Evolutionary conservation across 2,113 vertebrate species (phyloP).

Genomic region (Canis aureus): DNA sequence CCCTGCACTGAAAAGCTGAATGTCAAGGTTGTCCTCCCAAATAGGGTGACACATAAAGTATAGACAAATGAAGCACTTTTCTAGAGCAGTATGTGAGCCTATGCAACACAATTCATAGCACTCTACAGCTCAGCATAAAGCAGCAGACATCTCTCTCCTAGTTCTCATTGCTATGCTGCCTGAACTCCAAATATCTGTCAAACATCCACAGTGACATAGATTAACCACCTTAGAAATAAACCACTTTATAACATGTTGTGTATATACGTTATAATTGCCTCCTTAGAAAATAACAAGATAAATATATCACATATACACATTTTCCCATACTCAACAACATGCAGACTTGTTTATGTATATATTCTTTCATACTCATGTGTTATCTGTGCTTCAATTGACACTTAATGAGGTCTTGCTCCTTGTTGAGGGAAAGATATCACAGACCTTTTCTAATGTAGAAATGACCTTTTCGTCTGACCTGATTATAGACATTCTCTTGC

Average conservation of each 20-base stretch:
- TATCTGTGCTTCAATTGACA: constrained; percentile 70
- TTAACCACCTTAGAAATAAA: not conserved
- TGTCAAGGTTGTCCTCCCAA: not conserved
- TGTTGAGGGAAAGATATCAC: constrained; percentile 70
- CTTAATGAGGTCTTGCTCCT: constrained; percentile 74
- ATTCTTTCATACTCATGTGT: constrained; percentile 9
- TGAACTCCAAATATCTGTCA: not conserved
- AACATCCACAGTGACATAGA: not conserved
- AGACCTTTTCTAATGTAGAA: constrained; percentile 54
- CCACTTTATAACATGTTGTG: not conserved
- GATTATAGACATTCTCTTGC: constrained; percentile 67
- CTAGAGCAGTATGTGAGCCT: not conserved
- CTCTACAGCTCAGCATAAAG: not conserved
- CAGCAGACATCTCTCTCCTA: not conserved
- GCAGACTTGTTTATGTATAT: not conserved
- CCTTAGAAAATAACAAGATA: constrained; percentile 34
- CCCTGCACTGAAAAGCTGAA: not conserved
- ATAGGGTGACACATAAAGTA: not conserved
- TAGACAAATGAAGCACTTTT: not conserved
- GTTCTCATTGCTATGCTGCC: not conserved
- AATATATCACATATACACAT: not conserved
- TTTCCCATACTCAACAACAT: not conserved
- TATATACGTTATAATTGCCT: not conserved
- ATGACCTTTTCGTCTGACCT: constrained; percentile 64
- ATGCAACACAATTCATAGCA: not conserved